Conservation (phyloP, 2,113 vertebrate species). For the Camelus bactrianus region DNA sequence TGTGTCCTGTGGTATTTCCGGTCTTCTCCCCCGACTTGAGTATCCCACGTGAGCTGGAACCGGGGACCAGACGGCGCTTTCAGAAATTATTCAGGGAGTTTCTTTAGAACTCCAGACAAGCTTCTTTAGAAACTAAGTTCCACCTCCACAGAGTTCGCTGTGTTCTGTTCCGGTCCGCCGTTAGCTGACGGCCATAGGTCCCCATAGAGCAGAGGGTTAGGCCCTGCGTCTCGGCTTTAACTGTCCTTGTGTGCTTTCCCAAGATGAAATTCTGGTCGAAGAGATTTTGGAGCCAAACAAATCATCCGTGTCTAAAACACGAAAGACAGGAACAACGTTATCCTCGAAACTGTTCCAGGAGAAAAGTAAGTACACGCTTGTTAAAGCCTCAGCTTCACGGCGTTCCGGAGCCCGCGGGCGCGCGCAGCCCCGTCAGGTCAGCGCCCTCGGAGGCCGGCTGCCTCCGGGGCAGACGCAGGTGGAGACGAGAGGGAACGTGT, state of each 20-base stretch:
- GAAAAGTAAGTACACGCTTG: background rate
- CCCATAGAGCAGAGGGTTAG: too few species aligned
- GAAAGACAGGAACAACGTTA: background rate
- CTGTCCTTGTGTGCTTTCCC: background rate
- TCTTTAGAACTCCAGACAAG: too few species aligned
- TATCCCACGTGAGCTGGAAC: too few species aligned
- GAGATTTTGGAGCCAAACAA: background rate
- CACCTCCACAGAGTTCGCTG: fast-evolving
- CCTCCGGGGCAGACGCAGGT: background rate
- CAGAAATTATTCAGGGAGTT: background rate
- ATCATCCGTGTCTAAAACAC: background rate
- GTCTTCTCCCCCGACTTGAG: too few species aligned
- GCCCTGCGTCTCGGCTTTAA: background rate
- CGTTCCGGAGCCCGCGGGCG: too few species aligned
- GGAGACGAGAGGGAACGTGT: background rate
- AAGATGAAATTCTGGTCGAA: conserved; percentile 45
- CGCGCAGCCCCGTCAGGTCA: background rate
- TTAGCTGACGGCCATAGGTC: fast-evolving
- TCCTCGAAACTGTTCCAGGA: too few species aligned
- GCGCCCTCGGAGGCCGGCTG: background rate
- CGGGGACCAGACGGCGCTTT: too few species aligned
- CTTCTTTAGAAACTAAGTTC: background rate
- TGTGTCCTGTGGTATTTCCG: too few species aligned
- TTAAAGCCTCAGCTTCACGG: too few species aligned
- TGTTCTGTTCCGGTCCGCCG: background rate